Evolutionary conservation across 2,113 vertebrate species (phyloP).

Genomic region (Varanus salvator): DNA sequence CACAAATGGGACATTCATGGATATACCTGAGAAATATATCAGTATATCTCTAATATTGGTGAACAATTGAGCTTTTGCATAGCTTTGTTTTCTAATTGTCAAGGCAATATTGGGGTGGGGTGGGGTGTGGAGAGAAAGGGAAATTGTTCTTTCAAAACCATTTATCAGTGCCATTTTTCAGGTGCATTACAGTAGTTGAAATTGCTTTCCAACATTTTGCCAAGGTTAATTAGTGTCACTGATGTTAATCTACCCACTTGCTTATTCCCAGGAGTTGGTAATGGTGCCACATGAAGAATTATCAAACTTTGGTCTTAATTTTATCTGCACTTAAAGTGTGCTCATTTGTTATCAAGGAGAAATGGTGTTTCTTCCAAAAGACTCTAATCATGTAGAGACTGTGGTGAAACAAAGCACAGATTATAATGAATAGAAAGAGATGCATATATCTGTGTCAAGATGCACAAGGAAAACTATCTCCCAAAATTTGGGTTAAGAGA

Average conservation of each 20-base stretch:
- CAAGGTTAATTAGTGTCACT: background rate
- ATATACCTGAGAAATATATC: background rate
- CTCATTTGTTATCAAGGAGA: background rate
- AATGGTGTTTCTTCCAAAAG: background rate
- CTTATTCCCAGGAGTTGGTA: constrained; percentile 14
- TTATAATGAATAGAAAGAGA: background rate
- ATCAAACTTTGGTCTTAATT: background rate
- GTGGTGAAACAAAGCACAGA: background rate
- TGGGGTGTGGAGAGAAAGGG: background rate
- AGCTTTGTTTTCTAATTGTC: background rate
- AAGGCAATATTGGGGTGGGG: background rate
- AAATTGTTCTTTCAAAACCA: constrained; percentile 20
- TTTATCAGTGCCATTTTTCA: constrained; percentile 33
- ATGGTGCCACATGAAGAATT: background rate
- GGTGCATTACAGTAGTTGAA: background rate
- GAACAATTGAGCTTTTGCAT: background rate
- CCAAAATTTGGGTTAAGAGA: background rate
- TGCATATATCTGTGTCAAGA: background rate
- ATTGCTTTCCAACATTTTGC: constrained; percentile 8
- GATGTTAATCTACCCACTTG: constrained; percentile 29
- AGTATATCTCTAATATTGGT: background rate
- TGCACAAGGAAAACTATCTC: background rate
- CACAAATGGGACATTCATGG: background rate
- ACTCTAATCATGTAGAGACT: background rate
- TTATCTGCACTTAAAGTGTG: background rate